A percentile compares a stretch with the other conserved stretches of the same genome.
Evolutionary conservation across 2,888 invertebrate genomes (phyloP).

Genomic region (Xanthorhoe spadicearia): DNA sequence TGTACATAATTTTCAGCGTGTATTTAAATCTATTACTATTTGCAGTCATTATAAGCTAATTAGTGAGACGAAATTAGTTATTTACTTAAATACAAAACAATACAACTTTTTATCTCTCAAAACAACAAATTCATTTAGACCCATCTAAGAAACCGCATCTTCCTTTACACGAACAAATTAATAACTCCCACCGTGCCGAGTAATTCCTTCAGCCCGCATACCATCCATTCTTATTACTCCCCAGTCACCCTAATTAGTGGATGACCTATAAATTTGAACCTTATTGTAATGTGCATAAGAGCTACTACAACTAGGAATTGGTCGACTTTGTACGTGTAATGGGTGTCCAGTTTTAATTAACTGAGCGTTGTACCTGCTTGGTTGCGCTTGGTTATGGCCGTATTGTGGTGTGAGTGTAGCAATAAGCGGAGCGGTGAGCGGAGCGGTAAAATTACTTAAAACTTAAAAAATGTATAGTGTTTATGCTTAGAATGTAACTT

Average conservation of each 20-base stretch:
- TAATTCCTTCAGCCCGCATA: slow-evolving; percentile 31
- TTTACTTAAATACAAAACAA: neutral
- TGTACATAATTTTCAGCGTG: no score
- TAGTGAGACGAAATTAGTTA: no score
- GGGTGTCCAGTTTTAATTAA: slow-evolving; percentile 49
- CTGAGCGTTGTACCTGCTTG: slow-evolving; percentile 44
- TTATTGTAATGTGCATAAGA: slow-evolving; percentile 29
- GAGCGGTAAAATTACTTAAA: neutral
- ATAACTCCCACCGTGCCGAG: slow-evolving; percentile 22
- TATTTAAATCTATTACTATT: no score
- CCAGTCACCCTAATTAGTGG: slow-evolving; percentile 31
- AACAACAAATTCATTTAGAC: neutral
- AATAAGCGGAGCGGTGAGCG: slow-evolving; percentile 8
- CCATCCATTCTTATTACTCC: slow-evolving; percentile 36
- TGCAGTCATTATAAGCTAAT: no score
- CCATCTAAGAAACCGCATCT: slow-evolving; percentile 1
- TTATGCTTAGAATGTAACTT: no score
- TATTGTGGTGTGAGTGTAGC: slow-evolving; percentile 2
- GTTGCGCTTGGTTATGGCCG: slow-evolving; percentile 37
- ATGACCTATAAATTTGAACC: slow-evolving; percentile 28
- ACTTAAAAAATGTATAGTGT: neutral
- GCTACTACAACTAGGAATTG: slow-evolving; percentile 31
- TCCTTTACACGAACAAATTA: slow-evolving; percentile 27
- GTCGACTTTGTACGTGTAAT: slow-evolving; percentile 36
- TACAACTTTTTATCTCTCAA: neutral